phyloP scores from a whole-genome alignment of 2,888 invertebrate genomes.

The Zaprionus obscuricornis region DNA sequence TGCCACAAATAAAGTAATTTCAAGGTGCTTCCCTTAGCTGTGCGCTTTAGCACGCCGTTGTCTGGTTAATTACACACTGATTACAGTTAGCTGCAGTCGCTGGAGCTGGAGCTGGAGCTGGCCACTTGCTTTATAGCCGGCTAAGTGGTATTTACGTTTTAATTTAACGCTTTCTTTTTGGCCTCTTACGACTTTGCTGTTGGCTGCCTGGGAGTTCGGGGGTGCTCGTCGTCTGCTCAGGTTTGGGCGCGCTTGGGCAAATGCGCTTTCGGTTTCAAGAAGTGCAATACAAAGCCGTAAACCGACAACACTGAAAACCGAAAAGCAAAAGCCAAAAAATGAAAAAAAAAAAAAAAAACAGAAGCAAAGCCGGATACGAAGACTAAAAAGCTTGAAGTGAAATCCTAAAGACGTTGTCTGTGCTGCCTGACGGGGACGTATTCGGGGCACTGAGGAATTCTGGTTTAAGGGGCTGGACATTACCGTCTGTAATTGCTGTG shows the following conservation, averaged over 20 bases:
- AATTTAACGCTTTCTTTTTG: slow-evolving; percentile 80
- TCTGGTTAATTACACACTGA: slow-evolving; percentile 73
- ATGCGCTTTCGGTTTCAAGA: slow-evolving; percentile 74
- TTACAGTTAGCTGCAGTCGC: slow-evolving; percentile 54
- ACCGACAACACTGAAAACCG: slow-evolving; percentile 30
- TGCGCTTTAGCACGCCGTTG: slow-evolving; percentile 40
- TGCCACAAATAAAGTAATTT: slow-evolving; percentile 68
- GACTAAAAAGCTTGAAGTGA: slow-evolving; percentile 62
- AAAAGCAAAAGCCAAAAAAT: slow-evolving; percentile 28
- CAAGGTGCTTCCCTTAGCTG: slow-evolving; percentile 57
- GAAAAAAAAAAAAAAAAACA: slow-evolving; percentile 21
- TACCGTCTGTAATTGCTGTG: slow-evolving; percentile 73
- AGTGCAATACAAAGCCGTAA: slow-evolving; percentile 57
- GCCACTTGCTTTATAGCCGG: slow-evolving; percentile 71
- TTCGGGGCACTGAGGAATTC: neutral
- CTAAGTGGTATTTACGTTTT: slow-evolving; percentile 82
- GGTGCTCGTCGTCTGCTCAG: no score
- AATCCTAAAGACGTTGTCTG: slow-evolving; percentile 40
- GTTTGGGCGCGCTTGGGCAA: no score
- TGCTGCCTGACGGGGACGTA: neutral
- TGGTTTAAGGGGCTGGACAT: slow-evolving; percentile 49
- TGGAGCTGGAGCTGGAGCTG: slow-evolving; percentile 14
- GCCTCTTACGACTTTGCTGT: slow-evolving; percentile 4
- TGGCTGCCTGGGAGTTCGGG: slow-evolving; percentile 8
- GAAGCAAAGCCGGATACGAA: slow-evolving; percentile 54